These are phyloP conservation scores for Diaphora mendica DNA, from an alignment of 2,888 invertebrate species.

Conservation along the genomic window DNA sequence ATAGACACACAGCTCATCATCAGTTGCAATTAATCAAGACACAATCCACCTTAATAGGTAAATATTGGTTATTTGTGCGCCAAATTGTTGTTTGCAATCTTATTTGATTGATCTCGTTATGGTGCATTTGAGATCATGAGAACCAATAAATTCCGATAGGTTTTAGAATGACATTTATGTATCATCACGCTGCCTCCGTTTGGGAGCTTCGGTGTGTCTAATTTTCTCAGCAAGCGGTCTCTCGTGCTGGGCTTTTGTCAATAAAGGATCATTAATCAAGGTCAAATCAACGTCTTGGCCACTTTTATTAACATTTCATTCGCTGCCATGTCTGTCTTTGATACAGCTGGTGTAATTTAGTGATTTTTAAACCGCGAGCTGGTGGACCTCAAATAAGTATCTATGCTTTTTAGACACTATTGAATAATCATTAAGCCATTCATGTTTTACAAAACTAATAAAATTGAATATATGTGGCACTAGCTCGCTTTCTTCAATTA, in stretches of 20 bases:
- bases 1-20: constrained; percentile 7
- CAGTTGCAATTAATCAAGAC: neutral
- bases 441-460: neutral
- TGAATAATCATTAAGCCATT: neutral
- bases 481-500: neutral
- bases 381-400: neutral
- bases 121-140: neutral
- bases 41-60: neutral
- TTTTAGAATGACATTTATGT: constrained; percentile 60
- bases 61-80: neutral
- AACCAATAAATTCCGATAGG: constrained; percentile 46
- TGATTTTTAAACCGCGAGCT: neutral
- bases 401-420: neutral
- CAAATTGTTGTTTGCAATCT: neutral
- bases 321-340: constrained; percentile 51
- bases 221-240: constrained; percentile 75
- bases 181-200: constrained; percentile 58
- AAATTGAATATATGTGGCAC: neutral
- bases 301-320: constrained; percentile 70
- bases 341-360: constrained; percentile 27
- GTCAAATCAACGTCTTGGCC: constrained; percentile 67
- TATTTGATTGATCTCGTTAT: neutral
- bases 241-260: constrained; percentile 79
- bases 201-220: constrained; percentile 64
- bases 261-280: constrained; percentile 78